Base-by-base conservation (phyloP, 30 jellyfish, hydroid and myxozoan species). In the Aurelia aurita complex sp. Pacific region DNA sequence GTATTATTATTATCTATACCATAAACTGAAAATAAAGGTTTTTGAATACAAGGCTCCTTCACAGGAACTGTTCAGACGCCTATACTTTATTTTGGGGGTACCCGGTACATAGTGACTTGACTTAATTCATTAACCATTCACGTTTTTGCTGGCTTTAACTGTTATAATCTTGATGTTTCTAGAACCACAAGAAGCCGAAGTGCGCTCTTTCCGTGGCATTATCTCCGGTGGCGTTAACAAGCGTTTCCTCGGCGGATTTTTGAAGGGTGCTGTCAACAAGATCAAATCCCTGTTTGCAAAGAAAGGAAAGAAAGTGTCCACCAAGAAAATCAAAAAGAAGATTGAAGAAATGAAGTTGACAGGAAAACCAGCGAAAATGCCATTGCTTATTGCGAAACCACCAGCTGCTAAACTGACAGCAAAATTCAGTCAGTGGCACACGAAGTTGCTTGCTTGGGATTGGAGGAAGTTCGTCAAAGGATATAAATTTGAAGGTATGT, bases 101-200 rank as follows among this genome's bases (percentile, higher is more conserved):
- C 29, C 29, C 29, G 29, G 29, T 23, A 23, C 29, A 23, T 23
- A 23, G 29, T 23, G 29, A 23, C 29, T 23, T 23, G 29, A 23
- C 29, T 23, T 23, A 23, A 23, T 23, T 23, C 29, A 23, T 23
- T 23, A 23, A 0, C 29, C 29, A 23, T 23, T 23, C 6, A 46
- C 1, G 0, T 46, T 46, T 46, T 7, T 46, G 1, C 57, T 46
- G 15, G 57, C 0, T 46, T 46, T 46, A 46, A 46, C 14, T 7
- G n/a, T 32, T 40, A 8, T 72, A 10, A 16, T 72, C 42, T 72
- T 34, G n/a, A 29, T 33, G 8, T 78, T 57, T 62, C 16, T 38
- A 82, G 91, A 82, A 18, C 85, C 91, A 29, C 77, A 82, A 59
- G 91, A 82, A 57, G 91, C 85, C 2, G 91, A 82, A 64, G 91